Evolutionary conservation across 2,113 vertebrate genomes (phyloP), one percentile per base, ranked within the genome.

Genomic region (Bothrops jararaca): DNA sequence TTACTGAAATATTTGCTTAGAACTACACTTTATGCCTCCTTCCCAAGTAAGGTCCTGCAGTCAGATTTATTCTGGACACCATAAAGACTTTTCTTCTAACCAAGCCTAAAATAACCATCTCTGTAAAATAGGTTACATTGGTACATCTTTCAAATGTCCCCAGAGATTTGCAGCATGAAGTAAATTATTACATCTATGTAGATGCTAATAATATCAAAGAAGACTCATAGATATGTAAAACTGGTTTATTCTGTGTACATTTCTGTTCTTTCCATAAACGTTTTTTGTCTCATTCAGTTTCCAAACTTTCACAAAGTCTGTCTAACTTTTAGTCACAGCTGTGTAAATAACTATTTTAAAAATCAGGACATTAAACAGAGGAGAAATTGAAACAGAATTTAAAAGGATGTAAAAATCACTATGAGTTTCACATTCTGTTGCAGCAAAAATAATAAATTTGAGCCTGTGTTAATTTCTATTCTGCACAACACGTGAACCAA

Each of bases 241-340:
- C 90, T 15, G 96, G 91, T 92, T 95, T 90, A 86, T 91, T 94
- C 91, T 95, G 93, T 86, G 90, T 93, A 88, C 89, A 92, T 42
- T 58, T 90, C 91, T 87, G 90, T 92, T 92, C 92, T 95, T 74
- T 52, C 9, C 26, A 48, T 29, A n/a, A 0, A 94, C 92, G 34
- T 93, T 95, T 96, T 95, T 90, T 95, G 94, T 95, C 93, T 97
- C 93, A 94, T 94, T 96, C 95, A 94, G 90, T 96, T 96, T 97
- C 95, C 96, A 97, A 97, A 95, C 90, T 89, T 52, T 54, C 86
- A 94, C 92, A 90, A 97, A 0, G 24, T 90, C 90, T 93, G 92
- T 95, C 96, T 95, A 95, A 93, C 92, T 92, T 93, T 95, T 93
- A 88, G 85, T 92, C 94, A 96, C 97, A 98, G 97, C 97, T 98